Conservation (phyloP, 2,113 vertebrate species). For the Scomber japonicus region DNA sequence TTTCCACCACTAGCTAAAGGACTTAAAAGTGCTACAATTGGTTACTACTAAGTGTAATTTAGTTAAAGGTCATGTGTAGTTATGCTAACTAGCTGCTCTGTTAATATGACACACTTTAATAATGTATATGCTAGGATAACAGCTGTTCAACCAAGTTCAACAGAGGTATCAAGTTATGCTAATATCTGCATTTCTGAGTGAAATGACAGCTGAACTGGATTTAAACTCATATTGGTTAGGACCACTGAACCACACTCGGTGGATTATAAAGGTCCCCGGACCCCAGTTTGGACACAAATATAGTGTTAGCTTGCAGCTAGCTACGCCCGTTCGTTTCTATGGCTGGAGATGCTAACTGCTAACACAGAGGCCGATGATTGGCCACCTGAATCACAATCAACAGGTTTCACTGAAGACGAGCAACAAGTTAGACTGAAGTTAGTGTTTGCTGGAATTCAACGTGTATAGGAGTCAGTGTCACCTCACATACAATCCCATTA, state of each 20-base stretch:
- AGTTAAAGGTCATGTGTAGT: too few species aligned
- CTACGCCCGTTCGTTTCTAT: slow-evolving; percentile 18
- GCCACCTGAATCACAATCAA: not conserved
- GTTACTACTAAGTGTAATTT: too few species aligned
- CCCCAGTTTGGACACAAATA: not conserved
- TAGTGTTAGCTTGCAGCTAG: slow-evolving; percentile 53
- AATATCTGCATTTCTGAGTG: not conserved
- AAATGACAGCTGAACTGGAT: not conserved
- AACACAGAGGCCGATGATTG: slow-evolving; percentile 27
- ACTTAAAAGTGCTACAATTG: too few species aligned
- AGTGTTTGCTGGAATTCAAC: not conserved
- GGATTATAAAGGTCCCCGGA: not conserved
- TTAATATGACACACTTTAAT: too few species aligned
- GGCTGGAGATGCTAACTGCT: slow-evolving; percentile 43
- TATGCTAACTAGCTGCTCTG: too few species aligned
- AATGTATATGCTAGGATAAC: too few species aligned
- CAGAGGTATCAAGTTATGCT: not conserved
- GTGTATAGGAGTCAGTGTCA: not conserved
- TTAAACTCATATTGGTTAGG: not conserved
- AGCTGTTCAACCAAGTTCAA: too few species aligned
- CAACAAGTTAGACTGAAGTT: not conserved
- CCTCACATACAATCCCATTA: not conserved
- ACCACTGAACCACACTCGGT: too few species aligned
- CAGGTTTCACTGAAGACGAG: slow-evolving; percentile 8
- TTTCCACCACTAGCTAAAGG: too few species aligned